Evolutionary conservation across 2,113 vertebrate genomes (phyloP).

Genomic region (Rhabdomys dilectus): DNA sequence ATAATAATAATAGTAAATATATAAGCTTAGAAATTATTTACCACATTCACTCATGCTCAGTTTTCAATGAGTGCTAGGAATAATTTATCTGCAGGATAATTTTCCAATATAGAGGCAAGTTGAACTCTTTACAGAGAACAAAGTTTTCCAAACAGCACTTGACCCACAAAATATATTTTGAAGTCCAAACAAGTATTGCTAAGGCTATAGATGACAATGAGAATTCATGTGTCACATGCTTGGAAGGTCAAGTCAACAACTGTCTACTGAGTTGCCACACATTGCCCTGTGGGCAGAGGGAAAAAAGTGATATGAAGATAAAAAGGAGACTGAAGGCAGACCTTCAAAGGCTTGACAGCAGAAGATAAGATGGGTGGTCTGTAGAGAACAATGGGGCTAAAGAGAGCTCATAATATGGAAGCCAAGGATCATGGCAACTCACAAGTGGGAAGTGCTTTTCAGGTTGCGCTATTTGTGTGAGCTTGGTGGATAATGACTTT

Average conservation of each 20-base stretch:
- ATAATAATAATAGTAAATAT: not conserved
- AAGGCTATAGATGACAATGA: not conserved
- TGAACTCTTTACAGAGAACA: not conserved
- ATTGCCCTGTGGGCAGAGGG: not conserved
- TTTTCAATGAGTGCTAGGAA: not conserved
- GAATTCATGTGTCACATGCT: not conserved
- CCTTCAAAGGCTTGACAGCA: not conserved
- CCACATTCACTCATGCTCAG: not conserved
- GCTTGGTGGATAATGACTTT: constrained; percentile 36
- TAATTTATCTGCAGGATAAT: not conserved
- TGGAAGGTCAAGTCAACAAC: not conserved
- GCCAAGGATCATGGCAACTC: not conserved
- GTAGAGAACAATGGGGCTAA: not conserved
- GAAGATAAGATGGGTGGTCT: not conserved
- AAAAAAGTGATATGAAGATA: not conserved
- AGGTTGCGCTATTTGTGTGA: constrained; percentile 22
- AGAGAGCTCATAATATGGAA: not conserved
- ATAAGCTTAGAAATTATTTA: not conserved
- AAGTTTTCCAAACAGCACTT: constrained; percentile 46
- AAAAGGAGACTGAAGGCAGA: not conserved
- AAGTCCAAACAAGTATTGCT: not conserved
- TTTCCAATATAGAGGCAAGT: not conserved
- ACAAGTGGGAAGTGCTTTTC: not conserved
- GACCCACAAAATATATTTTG: constrained; percentile 4
- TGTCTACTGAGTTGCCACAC: not conserved